These are phyloP conservation scores for Subacronicta megacephala DNA, from an alignment of 2,888 invertebrate species.

Conservation along the genomic window DNA sequence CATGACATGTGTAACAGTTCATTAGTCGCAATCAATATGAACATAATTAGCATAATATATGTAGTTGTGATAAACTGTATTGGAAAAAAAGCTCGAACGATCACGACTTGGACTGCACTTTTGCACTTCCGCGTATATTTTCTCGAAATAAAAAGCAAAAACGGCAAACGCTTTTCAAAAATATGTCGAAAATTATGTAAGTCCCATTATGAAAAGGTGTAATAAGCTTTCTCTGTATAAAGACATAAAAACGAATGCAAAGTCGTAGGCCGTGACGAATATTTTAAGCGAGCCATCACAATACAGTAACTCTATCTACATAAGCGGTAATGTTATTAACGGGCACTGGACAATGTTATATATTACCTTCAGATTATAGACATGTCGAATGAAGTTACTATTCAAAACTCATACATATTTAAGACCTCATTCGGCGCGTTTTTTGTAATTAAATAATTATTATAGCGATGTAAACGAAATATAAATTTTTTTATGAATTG, in stretches of 20 bases:
- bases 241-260: conserved; percentile 72
- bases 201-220: conserved; percentile 64
- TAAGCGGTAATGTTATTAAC: conserved; percentile 40
- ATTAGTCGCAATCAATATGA: conserved; percentile 1
- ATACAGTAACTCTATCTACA: conserved; percentile 54
- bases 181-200: conserved; percentile 67
- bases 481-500: neutral
- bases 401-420: conserved; percentile 26
- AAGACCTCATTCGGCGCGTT: conserved; percentile 11
- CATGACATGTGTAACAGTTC: conserved; percentile 13
- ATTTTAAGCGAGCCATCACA: conserved; percentile 70
- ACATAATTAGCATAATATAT: neutral
- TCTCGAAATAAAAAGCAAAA: neutral
- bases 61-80: neutral
- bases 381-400: conserved; percentile 9
- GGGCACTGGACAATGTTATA: conserved; percentile 32
- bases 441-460: neutral
- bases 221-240: conserved; percentile 80
- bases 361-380: conserved; percentile 28
- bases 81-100: neutral
- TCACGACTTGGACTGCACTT: neutral
- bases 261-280: conserved; percentile 78
- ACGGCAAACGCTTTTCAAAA: conserved; percentile 4
- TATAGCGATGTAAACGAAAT: neutral
- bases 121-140: neutral